These are phyloP conservation scores for Naso thynnoides DNA, from an alignment of 2,797 vertebrate species.

Conservation along the genomic window DNA sequence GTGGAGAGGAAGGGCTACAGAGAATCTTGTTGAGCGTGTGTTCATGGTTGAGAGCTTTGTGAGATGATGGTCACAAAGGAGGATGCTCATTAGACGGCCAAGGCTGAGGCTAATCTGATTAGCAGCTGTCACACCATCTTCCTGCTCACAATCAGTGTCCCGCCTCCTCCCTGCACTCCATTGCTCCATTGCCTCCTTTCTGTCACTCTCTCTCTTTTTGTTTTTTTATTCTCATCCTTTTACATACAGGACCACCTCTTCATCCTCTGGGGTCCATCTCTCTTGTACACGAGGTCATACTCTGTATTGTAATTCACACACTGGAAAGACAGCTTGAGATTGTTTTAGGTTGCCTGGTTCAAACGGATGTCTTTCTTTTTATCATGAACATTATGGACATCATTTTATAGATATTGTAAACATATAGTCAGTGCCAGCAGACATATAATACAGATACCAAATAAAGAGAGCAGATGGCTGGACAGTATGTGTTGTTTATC, in stretches of 20 bases:
- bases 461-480: neutral
- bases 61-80: constrained; percentile 85
- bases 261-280: constrained; percentile 32
- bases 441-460: neutral
- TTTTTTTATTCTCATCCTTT: constrained; percentile 25
- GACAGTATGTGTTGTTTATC: neutral
- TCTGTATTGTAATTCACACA: constrained; percentile 18
- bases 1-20: constrained; percentile 69
- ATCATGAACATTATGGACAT: constrained; percentile 7
- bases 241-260: constrained; percentile 45
- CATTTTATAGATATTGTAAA: neutral
- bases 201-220: constrained; percentile 41
- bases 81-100: constrained; percentile 86
- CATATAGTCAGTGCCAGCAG: neutral
- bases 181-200: constrained; percentile 65
- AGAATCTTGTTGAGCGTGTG: constrained; percentile 79
- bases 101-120: constrained; percentile 87
- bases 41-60: constrained; percentile 81
- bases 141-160: constrained; percentile 75
- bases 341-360: constrained; percentile 12
- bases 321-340: neutral
- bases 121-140: constrained; percentile 85
- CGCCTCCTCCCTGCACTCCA: constrained; percentile 56
- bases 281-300: constrained; percentile 20
- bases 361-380: constrained; percentile 13